These are phyloP conservation scores for Dicyrtoma fusca DNA, from an alignment of 2,888 invertebrate species.

Conservation along the genomic window DNA sequence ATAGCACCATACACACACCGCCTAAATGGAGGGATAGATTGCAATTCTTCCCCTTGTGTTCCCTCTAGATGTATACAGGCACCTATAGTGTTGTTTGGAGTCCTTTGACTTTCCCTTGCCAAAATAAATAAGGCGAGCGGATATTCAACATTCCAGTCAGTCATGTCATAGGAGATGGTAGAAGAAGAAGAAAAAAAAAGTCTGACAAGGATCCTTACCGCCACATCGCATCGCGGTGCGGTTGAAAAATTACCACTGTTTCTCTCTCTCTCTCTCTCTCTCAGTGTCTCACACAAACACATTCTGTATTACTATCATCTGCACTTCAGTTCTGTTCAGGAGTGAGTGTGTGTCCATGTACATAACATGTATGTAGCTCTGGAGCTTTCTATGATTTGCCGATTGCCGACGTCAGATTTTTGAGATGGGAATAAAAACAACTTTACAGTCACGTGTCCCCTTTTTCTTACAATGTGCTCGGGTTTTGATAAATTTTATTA, in stretches of 20 bases:
- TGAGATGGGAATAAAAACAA: too few species aligned
- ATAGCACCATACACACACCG: too few species aligned
- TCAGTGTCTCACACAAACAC: neutral
- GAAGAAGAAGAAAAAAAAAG: neutral
- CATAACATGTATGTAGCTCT: too few species aligned
- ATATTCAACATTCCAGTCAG: conserved; percentile 14
- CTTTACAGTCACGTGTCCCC: too few species aligned
- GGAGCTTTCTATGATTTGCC: too few species aligned
- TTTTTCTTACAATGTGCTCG: too few species aligned
- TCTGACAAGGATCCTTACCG: neutral
- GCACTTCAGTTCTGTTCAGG: neutral
- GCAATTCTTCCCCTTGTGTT: neutral
- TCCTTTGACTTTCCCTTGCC: neutral
- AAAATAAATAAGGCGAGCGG: conserved; percentile 11
- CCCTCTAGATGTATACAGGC: neutral
- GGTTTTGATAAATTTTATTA: too few species aligned
- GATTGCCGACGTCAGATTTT: too few species aligned
- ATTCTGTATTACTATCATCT: neutral
- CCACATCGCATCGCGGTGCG: neutral
- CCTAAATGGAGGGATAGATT: neutral
- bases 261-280: neutral
- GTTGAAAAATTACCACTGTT: neutral
- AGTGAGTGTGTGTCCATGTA: too few species aligned
- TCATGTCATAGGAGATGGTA: neutral
- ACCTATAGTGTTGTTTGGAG: neutral